These are phyloP conservation scores for Chiridota heheva DNA, from an alignment of 35 echinoderm and acorn worm genomes.

Conservation along the genomic window DNA sequence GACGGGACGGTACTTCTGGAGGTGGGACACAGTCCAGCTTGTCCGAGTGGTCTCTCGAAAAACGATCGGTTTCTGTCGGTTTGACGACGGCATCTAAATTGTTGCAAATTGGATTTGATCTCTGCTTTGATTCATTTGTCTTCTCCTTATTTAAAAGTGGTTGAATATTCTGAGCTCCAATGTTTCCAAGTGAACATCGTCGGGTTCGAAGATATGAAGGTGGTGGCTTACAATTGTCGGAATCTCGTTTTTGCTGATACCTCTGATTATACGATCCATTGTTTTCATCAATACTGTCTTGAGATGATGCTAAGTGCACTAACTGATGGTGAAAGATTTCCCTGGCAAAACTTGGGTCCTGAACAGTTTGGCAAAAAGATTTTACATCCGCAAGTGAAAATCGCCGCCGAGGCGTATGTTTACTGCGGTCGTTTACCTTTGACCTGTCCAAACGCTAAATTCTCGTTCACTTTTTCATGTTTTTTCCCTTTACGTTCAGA, in stretches of 20 bases:
- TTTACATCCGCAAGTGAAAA: conserved; percentile 12
- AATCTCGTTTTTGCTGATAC: not conserved
- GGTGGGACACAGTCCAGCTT: too few species aligned
- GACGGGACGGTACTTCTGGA: not conserved
- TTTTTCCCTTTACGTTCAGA: not conserved
- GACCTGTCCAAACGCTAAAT: not conserved
- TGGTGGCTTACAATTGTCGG: not conserved
- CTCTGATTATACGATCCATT: too few species aligned
- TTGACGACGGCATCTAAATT: too few species aligned
- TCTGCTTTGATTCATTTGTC: not conserved
- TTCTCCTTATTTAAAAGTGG: not conserved
- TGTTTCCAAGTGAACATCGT: conserved; percentile 7
- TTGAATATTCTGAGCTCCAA: not conserved
- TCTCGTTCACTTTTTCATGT: not conserved
- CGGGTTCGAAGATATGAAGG: not conserved
- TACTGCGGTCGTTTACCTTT: not conserved
- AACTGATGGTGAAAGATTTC: conserved; percentile 32
- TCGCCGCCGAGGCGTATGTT: not conserved
- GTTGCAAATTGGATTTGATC: too few species aligned
- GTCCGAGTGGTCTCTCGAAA: too few species aligned
- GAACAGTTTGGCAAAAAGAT: not conserved
- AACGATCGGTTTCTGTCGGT: too few species aligned
- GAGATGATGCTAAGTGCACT: conserved; percentile 17
- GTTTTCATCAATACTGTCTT: conserved; percentile 30
- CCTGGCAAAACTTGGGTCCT: conserved; percentile 26